Evolutionary conservation across 2,113 vertebrate species (phyloP).

Genomic region (Sinocyclocheilus anshuiensis): DNA sequence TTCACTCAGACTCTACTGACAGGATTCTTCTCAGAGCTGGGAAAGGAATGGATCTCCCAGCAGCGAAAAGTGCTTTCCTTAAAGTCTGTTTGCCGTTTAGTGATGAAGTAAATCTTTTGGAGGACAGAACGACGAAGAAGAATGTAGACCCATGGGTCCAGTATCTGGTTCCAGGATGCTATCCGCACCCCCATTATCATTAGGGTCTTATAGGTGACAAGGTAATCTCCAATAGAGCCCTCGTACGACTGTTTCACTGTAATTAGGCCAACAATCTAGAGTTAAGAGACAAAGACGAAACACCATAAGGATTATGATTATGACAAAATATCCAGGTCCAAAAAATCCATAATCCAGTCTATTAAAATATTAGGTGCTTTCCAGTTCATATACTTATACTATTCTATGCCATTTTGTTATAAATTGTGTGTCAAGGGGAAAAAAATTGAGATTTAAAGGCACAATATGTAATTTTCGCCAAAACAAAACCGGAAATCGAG

Average conservation of each 20-base stretch:
- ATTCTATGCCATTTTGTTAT: neutral
- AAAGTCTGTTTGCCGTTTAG: conserved; percentile 68
- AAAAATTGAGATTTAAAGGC: no score
- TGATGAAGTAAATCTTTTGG: conserved; percentile 79
- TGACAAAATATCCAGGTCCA: neutral
- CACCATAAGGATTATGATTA: neutral
- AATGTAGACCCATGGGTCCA: conserved; percentile 93
- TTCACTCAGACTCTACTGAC: conserved; percentile 63
- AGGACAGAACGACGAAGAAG: conserved; percentile 85
- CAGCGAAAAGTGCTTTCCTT: conserved; percentile 69
- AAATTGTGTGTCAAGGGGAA: neutral
- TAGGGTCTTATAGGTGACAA: conserved; percentile 68
- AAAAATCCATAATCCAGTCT: neutral
- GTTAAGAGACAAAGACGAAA: conserved; percentile 32
- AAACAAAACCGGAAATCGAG: no score
- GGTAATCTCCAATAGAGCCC: conserved; percentile 54
- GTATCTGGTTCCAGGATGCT: conserved; percentile 89
- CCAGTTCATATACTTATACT: neutral
- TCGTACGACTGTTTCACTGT: conserved; percentile 67
- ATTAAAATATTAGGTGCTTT: neutral
- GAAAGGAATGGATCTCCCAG: conserved; percentile 81
- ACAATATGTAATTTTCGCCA: no score
- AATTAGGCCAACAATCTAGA: conserved; percentile 73
- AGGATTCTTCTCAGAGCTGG: conserved; percentile 77
- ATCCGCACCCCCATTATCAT: conserved; percentile 82